Percentiles rank a stretch among this genome's conserved stretches.
Evolutionary conservation across 2,888 invertebrate species (phyloP).

Genomic region (Microctonus hyperodae): DNA sequence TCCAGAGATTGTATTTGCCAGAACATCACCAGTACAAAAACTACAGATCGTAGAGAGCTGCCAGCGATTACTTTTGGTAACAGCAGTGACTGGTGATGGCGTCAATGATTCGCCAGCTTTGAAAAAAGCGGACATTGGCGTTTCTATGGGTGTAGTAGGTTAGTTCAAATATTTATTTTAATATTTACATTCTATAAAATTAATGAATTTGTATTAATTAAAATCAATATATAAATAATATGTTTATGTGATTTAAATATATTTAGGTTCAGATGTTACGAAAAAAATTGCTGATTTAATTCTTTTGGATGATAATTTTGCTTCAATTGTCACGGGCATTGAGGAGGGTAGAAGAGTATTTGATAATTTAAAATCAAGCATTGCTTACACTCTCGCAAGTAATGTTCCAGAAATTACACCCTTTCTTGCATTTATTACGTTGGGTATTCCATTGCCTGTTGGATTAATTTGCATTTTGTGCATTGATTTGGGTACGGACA

Average conservation of each 20-base stretch:
- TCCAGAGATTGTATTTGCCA: slow-evolving; percentile 65
- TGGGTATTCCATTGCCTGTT: slow-evolving; percentile 67
- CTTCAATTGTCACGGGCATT: slow-evolving; percentile 70
- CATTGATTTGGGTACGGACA: slow-evolving; percentile 82
- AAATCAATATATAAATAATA: too few relatives aligned
- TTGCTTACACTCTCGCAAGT: slow-evolving; percentile 67
- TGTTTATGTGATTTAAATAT: background rate
- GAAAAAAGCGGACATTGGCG: slow-evolving; percentile 95
- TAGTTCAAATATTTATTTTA: too few relatives aligned
- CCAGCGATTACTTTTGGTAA: slow-evolving; percentile 66
- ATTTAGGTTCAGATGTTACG: slow-evolving; percentile 49
- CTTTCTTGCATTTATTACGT: slow-evolving; percentile 66
- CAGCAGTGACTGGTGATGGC: slow-evolving; percentile 88
- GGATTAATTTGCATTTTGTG: slow-evolving; percentile 72
- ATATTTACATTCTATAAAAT: slow-evolving; percentile 45
- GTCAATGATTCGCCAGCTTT: slow-evolving; percentile 98
- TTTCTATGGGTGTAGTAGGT: slow-evolving; percentile 94
- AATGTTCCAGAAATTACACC: slow-evolving; percentile 70
- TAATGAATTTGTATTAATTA: too few relatives aligned
- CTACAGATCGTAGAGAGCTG: slow-evolving; percentile 75
- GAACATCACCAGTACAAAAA: slow-evolving; percentile 66
- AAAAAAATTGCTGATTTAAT: slow-evolving; percentile 73
- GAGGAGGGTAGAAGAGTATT: slow-evolving; percentile 67
- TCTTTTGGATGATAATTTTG: slow-evolving; percentile 70
- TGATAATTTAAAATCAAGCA: slow-evolving; percentile 69